Base-by-base conservation (phyloP, 1,140 invertebrate genomes). In the Saccostrea echinata region DNA sequence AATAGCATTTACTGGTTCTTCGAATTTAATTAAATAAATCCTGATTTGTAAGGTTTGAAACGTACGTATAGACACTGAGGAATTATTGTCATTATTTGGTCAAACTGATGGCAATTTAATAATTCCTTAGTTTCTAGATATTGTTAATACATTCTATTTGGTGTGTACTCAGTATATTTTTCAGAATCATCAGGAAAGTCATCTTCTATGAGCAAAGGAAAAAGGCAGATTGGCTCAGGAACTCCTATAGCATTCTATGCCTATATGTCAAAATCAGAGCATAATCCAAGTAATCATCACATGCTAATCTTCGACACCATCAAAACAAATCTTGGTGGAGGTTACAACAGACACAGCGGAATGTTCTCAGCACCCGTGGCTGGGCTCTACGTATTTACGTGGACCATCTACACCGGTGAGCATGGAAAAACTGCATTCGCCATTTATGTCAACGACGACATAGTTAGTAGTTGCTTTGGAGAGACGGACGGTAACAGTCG, bases 281-380 rank as follows among this genome's bases (percentile, higher is more conserved):
- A 51, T 21, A 12, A 30, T 11, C 64, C 82, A 24, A 52, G 64
- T n/a, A 35, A 33, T 53, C 64, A 84, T 18, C 83, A 88, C n/a
- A 64, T 43, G n/a, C 55, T 88, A 2, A 57, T 88, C 21, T 88
- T 88, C 84, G 83, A 84, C 18, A 18, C 27, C 21, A 51, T 80
- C 16, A 61, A 27, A 11, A 61, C 87, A 9, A 88, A 85, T 57
- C 21, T 76, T 21, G 87, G 83, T 18, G 52, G 55, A 18, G 87
- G 83, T 27, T 88, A 88, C 57, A 88, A 80, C 52, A 80, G 55
- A 43, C 27, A 64, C 33, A 76, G 80, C 16, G 87, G 87, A 18
- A 33, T 64, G 52, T 88, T 88, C 27, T 43, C 27, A 21, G 87
- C 64, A 4, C 87, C 84, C 6, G 9, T 13, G 18, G n/a, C 55